Evolutionary conservation across 2,797 vertebrate genomes (phyloP).

Genomic region (Clarias fuscus): DNA sequence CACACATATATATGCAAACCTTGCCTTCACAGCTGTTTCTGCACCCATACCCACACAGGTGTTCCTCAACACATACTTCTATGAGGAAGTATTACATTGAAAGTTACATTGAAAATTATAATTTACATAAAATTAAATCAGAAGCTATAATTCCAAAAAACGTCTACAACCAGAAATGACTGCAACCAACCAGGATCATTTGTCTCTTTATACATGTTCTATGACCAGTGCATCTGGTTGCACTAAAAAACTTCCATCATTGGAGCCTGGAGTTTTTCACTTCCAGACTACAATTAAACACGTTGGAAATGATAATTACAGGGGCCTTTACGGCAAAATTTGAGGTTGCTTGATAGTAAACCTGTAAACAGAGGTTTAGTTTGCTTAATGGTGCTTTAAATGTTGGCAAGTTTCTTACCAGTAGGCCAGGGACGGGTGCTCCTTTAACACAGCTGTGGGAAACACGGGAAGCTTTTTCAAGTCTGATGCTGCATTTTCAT

Average conservation of each 20-base stretch:
- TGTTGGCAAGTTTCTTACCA: conserved; percentile 76
- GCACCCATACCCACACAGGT: conserved; percentile 29
- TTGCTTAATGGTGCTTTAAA: conserved; percentile 1
- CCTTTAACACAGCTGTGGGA: conserved; percentile 90
- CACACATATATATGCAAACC: neutral
- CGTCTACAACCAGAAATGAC: neutral
- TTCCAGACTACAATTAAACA: conserved; percentile 31
- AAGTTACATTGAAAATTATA: neutral
- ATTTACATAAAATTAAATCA: neutral
- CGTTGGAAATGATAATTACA: conserved; percentile 26
- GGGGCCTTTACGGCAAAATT: neutral
- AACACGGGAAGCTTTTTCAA: conserved; percentile 89
- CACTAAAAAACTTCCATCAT: neutral
- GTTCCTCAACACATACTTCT: conserved; percentile 52
- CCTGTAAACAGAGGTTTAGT: neutral
- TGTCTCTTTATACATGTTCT: conserved; percentile 27
- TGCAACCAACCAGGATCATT: conserved; percentile 20
- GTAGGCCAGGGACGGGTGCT: conserved; percentile 93
- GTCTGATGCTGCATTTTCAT: conserved; percentile 84
- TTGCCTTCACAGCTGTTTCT: conserved; percentile 44
- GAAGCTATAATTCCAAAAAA: neutral
- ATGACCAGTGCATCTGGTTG: conserved; percentile 37
- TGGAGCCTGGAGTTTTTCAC: conserved; percentile 28
- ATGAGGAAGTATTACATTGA: too few relatives aligned
- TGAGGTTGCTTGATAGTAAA: neutral